A percentile compares a stretch with the other conserved stretches of the same genome.
Evolutionary conservation across 2,888 invertebrate species (phyloP).

Genomic region (Pollenia angustigena): DNA sequence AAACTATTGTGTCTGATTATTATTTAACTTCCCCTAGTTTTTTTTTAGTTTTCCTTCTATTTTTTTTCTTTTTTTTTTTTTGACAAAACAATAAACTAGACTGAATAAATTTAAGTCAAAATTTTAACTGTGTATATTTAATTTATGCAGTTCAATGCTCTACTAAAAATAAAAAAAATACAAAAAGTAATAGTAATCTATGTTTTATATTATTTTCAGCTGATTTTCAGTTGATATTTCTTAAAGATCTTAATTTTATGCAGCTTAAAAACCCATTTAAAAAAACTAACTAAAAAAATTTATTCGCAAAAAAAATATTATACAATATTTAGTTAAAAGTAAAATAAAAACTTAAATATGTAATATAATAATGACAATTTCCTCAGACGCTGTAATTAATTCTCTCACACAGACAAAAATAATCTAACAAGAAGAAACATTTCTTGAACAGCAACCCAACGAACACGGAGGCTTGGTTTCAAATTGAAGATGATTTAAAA

Average conservation of each 20-base stretch:
- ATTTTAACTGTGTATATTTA: constrained; percentile 20
- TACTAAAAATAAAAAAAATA: constrained; percentile 6
- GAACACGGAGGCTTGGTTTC: too few relatives aligned
- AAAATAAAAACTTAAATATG: constrained; percentile 30
- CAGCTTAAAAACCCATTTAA: neutral
- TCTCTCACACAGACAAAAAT: constrained; percentile 25
- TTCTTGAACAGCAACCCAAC: neutral
- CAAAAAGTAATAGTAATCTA: neutral
- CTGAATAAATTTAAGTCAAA: constrained; percentile 46
- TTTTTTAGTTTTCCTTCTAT: neutral
- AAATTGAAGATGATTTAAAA: too few relatives aligned
- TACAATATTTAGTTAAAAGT: constrained; percentile 36
- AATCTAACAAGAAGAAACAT: neutral
- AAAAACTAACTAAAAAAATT: neutral
- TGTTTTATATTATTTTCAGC: constrained; percentile 16
- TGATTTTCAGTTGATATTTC: constrained; percentile 21
- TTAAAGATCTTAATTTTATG: constrained; percentile 22
- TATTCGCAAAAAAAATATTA: constrained; percentile 27
- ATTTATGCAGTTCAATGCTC: constrained; percentile 56
- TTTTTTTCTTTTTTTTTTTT: constrained; percentile 13
- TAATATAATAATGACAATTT: constrained; percentile 52
- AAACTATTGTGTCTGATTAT: constrained; percentile 20
- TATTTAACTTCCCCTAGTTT: constrained; percentile 48
- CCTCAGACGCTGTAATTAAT: constrained; percentile 46
- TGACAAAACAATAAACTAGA: constrained; percentile 50